Conservation (phyloP, 2,797 vertebrate genomes). For the Oryzias sinensis region DNA sequence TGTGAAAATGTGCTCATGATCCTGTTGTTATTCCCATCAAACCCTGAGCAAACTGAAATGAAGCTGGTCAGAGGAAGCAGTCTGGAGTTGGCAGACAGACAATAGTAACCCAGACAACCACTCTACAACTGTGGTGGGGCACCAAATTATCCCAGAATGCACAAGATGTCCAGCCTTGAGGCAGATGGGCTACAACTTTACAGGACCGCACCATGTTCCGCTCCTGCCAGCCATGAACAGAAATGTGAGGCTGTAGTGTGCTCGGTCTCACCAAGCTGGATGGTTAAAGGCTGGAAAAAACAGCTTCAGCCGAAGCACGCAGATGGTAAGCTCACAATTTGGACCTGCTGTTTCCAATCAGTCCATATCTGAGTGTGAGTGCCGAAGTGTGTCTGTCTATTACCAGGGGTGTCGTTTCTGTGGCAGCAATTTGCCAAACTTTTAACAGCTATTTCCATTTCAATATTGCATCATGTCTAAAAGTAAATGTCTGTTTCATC, state of each 20-base stretch:
- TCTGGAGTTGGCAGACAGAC: neutral
- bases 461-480: neutral
- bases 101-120: neutral
- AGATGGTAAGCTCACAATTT: conserved; percentile 15
- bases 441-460: neutral
- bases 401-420: neutral
- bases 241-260: neutral
- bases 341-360: neutral
- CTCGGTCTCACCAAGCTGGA: neutral
- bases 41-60: neutral
- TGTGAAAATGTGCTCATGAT: neutral
- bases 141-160: conserved; percentile 5
- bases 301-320: conserved; percentile 3
- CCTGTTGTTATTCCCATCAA: neutral
- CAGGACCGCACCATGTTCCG: conserved; percentile 8
- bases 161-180: conserved; percentile 5
- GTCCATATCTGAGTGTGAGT: conserved; percentile 1
- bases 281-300: conserved; percentile 5
- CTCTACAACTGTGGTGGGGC: neutral
- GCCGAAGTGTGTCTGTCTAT: neutral
- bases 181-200: conserved; percentile 19
- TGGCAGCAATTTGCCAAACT: neutral
- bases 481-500: neutral
- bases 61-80: neutral
- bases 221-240: conserved; percentile 15